phyloP scores from a whole-genome alignment of 2,888 invertebrate species.

The Cryptops parisi region DNA sequence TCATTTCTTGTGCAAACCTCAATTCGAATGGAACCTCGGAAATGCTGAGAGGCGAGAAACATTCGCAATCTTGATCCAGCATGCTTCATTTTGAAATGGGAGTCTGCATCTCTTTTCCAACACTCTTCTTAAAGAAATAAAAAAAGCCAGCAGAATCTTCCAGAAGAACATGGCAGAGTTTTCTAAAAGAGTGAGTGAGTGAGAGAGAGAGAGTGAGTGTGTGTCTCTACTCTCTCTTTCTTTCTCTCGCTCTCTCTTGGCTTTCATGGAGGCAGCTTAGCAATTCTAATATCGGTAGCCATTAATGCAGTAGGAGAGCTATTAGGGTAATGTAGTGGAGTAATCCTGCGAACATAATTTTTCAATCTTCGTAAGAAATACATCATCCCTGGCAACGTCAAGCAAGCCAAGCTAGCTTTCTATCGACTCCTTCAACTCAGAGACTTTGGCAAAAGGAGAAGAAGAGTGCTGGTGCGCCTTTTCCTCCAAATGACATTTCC shows the following conservation, averaged over 20 bases:
- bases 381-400: background rate
- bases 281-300: constrained; percentile 11
- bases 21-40: too few species aligned
- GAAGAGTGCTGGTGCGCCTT: background rate
- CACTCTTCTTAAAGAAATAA: too few species aligned
- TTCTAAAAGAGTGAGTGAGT: background rate
- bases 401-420: background rate
- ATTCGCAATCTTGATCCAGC: too few species aligned
- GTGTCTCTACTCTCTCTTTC: background rate
- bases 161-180: background rate
- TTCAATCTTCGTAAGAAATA: constrained; percentile 9
- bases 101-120: too few species aligned
- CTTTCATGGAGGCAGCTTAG: constrained; percentile 1
- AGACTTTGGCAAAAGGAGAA: background rate
- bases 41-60: too few species aligned
- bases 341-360: constrained; percentile 12
- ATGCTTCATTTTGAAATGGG: too few species aligned
- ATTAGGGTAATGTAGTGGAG: constrained; percentile 10
- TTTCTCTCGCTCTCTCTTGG: too few species aligned
- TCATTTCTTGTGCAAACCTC: too few species aligned
- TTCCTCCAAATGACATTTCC: background rate
- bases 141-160: background rate
- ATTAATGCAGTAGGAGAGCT: constrained; percentile 11
- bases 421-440: background rate
- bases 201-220: background rate